Percentiles rank a stretch among this genome's conserved stretches.
Evolutionary conservation across 2,113 vertebrate species (phyloP).

Genomic region (Solea senegalensis): DNA sequence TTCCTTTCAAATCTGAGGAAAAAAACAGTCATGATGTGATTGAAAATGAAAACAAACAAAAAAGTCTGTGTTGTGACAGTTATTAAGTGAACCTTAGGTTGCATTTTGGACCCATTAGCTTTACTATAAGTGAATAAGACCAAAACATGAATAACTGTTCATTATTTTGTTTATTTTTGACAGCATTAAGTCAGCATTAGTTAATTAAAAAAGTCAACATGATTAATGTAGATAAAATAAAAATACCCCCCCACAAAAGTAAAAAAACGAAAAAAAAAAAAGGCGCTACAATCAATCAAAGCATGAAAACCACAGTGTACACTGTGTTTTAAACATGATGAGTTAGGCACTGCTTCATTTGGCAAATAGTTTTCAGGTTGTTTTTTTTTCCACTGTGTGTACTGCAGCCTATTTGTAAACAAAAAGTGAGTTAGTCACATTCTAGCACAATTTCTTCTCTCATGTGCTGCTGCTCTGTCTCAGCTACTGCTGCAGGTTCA

Average conservation of each 20-base stretch:
- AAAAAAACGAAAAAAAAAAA: no score
- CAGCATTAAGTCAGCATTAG: not conserved
- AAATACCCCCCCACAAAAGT: no score
- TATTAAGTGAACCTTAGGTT: not conserved
- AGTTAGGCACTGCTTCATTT: no score
- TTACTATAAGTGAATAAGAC: not conserved
- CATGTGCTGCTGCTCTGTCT: not conserved
- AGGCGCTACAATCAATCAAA: no score
- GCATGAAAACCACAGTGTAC: no score
- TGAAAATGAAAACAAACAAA: not conserved
- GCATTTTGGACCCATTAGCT: not conserved
- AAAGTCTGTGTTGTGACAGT: not conserved
- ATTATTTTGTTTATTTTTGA: conserved; percentile 21
- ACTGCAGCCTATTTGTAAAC: conserved; percentile 1
- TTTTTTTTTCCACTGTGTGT: not conserved
- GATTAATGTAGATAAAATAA: not conserved
- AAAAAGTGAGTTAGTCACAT: conserved; percentile 13
- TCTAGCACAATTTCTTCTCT: not conserved
- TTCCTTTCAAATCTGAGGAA: conserved; percentile 17
- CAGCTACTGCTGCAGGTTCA: fast-evolving
- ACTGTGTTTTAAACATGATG: no score
- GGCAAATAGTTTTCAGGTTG: no score
- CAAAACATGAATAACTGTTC: not conserved
- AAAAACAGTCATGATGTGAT: not conserved
- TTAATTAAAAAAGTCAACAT: not conserved